Evolutionary conservation across 2,888 invertebrate species (phyloP).

Genomic region (Acrocyrtus sp.): DNA sequence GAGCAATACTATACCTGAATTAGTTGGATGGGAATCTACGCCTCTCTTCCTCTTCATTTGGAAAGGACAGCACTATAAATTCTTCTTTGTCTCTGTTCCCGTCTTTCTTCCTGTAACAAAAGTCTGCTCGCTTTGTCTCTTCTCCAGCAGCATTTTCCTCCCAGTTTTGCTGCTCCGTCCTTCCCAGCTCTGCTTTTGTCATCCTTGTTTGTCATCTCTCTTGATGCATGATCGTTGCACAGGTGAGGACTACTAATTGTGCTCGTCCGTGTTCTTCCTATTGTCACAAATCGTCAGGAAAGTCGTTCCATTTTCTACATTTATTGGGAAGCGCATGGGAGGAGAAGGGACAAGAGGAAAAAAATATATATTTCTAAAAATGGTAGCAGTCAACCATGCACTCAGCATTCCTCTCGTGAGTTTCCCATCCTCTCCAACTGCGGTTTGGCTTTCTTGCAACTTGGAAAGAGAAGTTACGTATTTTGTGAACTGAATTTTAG

Average conservation of each 20-base stretch:
- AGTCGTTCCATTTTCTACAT: no score
- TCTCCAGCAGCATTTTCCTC: neutral
- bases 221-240: constrained; percentile 7
- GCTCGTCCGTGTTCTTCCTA: neutral
- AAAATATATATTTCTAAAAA: no score
- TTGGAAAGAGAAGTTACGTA: no score
- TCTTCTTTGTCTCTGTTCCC: constrained; percentile 1
- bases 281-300: constrained; percentile 14
- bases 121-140: neutral
- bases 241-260: constrained; percentile 32
- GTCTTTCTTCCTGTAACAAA: no score
- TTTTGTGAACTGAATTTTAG: constrained; percentile 7
- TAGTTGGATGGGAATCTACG: constrained; percentile 16
- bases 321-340: no score
- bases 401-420: constrained; percentile 3
- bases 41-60: constrained; percentile 5
- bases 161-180: neutral
- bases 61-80: constrained; percentile 7
- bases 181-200: neutral
- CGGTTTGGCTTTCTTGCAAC: neutral
- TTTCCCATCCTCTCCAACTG: neutral
- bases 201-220: constrained; percentile 11
- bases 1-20: no score
- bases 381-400: no score
- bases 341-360: no score